phyloP scores from a whole-genome alignment of 1,140 invertebrate species.

The Neodiprion fabricii region DNA sequence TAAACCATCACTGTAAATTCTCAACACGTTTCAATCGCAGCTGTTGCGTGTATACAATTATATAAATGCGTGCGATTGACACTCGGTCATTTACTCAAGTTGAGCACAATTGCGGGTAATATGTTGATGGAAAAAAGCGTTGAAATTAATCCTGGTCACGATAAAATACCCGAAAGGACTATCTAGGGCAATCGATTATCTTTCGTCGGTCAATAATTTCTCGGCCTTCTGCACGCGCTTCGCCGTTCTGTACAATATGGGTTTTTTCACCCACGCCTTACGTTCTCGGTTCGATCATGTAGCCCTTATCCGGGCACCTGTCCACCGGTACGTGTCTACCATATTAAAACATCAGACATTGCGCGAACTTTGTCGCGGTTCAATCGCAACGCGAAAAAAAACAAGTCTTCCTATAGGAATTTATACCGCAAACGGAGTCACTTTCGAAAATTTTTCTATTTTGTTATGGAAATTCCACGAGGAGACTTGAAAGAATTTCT shows the following conservation, averaged over 20 bases:
- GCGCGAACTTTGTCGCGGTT: too few relatives aligned
- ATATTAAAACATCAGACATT: slow-evolving; percentile 34
- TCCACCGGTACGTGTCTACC: slow-evolving; percentile 35
- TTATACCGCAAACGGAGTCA: too few relatives aligned
- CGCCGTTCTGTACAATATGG: background rate
- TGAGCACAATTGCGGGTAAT: background rate
- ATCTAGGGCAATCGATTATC: slow-evolving; percentile 1
- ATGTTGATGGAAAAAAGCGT: background rate
- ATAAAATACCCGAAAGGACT: background rate
- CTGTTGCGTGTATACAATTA: background rate
- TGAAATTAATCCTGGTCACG: background rate
- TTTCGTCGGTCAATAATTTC: slow-evolving; percentile 33
- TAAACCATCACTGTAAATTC: too few relatives aligned
- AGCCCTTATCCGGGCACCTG: slow-evolving; percentile 44
- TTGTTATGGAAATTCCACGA: too few relatives aligned
- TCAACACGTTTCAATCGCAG: background rate
- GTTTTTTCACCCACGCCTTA: slow-evolving; percentile 13
- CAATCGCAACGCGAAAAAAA: too few relatives aligned
- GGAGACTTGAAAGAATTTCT: too few relatives aligned
- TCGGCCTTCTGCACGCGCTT: background rate
- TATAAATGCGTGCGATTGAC: background rate
- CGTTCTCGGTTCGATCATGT: slow-evolving; percentile 24
- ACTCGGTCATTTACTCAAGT: background rate
- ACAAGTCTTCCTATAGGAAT: too few relatives aligned
- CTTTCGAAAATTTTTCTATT: too few relatives aligned